Percentiles rank a stretch among this genome's conserved stretches.
phyloP scores from a whole-genome alignment of 2,113 vertebrate genomes.

The Echinops telfairi region DNA sequence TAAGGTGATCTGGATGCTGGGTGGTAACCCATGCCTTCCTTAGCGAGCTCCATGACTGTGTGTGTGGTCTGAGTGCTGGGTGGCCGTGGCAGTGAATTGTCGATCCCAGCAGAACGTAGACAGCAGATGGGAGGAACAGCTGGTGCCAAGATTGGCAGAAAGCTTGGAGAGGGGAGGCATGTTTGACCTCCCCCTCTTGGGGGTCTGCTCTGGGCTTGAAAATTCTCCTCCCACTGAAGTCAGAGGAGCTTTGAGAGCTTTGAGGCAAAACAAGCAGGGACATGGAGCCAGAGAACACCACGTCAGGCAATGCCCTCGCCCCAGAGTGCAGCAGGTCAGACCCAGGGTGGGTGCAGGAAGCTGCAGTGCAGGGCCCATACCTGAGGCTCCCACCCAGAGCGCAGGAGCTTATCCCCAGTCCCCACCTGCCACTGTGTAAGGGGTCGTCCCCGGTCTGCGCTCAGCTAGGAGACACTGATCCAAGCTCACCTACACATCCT shows the following conservation, averaged over 20 bases:
- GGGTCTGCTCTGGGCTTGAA: background rate
- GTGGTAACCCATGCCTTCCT: background rate
- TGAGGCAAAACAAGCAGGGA: background rate
- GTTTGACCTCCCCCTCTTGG: background rate
- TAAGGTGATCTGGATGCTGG: background rate
- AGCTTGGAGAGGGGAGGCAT: background rate
- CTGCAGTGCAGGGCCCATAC: accelerated
- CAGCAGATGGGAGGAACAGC: background rate
- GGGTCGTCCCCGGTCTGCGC: background rate
- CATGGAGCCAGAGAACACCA: background rate
- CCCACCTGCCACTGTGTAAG: background rate
- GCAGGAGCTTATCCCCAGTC: background rate
- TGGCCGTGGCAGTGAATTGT: background rate
- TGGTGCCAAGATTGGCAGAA: background rate
- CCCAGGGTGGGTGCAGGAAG: accelerated
- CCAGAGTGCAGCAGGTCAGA: background rate
- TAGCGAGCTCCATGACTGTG: background rate
- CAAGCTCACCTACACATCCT: background rate
- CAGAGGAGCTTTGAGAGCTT: background rate
- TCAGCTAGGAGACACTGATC: background rate
- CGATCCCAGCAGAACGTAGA: background rate
- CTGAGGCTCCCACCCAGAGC: background rate
- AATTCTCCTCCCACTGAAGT: background rate
- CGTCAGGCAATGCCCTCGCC: background rate
- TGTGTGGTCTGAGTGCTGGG: background rate